Base-by-base conservation (phyloP, 2,888 invertebrate genomes). In the Crematogaster levior region DNA sequence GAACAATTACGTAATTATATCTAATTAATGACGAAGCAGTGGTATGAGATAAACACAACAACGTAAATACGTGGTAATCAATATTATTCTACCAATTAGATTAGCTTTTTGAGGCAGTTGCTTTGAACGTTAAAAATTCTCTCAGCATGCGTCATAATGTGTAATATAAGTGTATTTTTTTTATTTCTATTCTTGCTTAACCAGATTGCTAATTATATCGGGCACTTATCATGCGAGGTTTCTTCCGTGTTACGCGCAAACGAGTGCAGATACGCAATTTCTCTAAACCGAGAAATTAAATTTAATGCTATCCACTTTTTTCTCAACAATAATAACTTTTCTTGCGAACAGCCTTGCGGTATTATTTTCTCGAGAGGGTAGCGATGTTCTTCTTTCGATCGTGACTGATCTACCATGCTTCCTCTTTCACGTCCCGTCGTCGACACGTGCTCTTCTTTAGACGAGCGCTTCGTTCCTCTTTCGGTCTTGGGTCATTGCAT, bases 401-500 rank as follows among this genome's bases (percentile, higher is more conserved):
- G 81, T 84, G 88, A 89, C 86, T 84, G 89, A 89, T 89, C 85
- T 82, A 84, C 86, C 83, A 81, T 85, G 87, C 86, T 83, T 86
- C 87, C 79, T 86, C 81, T 80, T 86, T 77, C 84, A 72, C 88
- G 82, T 84, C 74, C 77, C 82, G 73, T 24, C 81, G 82, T 84
- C 88, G 89, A 89, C 86, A 88, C 89, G 88, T 89, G 89, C 89
- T 83, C 83, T 43, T 82, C 83, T 43, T 82, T 73, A 81, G 56
- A 63, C 74, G 84, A 82, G 83, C 85, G 88, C 88, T 91, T 87
- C 89, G 87, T 89, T 89, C 86, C 87, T 51, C 83, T 24, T 65
- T 82, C 86, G 85, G 87, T 90, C 90, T 89, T 88, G 90, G 91
- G 90, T 92, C 92, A 88, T 92, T 91, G 91, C 90, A 90, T 88